Conservation (phyloP, 2,888 invertebrate species). For the Lasioglossum lativentre region DNA sequence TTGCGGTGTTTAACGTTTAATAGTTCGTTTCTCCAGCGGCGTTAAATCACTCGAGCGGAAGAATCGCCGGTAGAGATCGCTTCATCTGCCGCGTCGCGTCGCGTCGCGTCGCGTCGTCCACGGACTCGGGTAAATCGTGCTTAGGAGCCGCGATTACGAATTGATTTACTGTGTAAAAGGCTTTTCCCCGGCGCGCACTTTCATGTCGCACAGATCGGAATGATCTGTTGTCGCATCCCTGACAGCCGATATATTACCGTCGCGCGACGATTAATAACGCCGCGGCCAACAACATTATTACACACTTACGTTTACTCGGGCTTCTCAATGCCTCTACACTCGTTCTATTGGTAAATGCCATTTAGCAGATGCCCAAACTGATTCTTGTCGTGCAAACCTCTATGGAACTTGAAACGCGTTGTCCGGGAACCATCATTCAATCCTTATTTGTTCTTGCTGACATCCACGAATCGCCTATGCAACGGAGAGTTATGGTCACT, state of each 20-base stretch:
- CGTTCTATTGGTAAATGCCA: neutral
- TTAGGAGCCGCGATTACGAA: slow-evolving; percentile 44
- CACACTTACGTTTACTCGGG: neutral
- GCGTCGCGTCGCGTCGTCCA: slow-evolving; percentile 5
- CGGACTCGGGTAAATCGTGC: slow-evolving; percentile 20
- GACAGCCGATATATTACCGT: slow-evolving; percentile 54
- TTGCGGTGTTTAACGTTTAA: slow-evolving; percentile 31
- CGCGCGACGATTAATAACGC: slow-evolving; percentile 48
- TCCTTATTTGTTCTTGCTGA: slow-evolving; percentile 4
- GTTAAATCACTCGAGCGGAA: slow-evolving; percentile 54
- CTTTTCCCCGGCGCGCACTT: slow-evolving; percentile 37
- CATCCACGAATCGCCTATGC: neutral
- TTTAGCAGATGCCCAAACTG: neutral
- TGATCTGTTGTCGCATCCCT: slow-evolving; percentile 48
- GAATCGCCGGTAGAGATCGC: slow-evolving; percentile 38
- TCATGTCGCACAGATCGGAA: slow-evolving; percentile 51
- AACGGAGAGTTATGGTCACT: neutral
- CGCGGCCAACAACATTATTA: slow-evolving; percentile 50
- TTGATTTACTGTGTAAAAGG: slow-evolving; percentile 58
- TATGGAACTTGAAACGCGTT: neutral
- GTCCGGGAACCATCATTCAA: neutral
- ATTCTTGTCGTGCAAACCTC: neutral
- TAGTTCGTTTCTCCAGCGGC: slow-evolving; percentile 3
- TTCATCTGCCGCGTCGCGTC: slow-evolving; percentile 26
- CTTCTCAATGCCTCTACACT: neutral